Conservation (phyloP, 2,113 vertebrate genomes). For the Malurus cyaneus region DNA sequence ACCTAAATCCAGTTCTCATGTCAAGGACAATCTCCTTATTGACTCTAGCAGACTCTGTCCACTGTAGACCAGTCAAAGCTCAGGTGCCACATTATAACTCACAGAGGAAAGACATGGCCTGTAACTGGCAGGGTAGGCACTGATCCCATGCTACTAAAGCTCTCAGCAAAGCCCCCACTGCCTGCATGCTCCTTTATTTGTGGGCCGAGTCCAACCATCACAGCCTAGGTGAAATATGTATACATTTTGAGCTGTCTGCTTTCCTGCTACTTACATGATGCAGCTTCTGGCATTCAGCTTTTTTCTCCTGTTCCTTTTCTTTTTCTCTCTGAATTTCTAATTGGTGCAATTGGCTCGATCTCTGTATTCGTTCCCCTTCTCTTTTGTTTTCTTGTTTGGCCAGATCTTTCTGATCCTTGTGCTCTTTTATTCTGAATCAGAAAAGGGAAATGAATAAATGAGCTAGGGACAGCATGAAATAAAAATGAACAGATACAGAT, state of each 20-base stretch:
- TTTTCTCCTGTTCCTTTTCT: constrained; percentile 75
- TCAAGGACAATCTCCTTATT: not conserved
- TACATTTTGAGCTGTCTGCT: not conserved
- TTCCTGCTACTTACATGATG: constrained; percentile 74
- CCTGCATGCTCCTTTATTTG: not conserved
- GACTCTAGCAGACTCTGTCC: not conserved
- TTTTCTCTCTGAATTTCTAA: constrained; percentile 72
- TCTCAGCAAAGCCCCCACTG: not conserved
- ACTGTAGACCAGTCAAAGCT: not conserved
- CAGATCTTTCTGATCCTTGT: constrained; percentile 61
- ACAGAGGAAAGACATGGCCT: not conserved
- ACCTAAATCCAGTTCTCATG: not conserved
- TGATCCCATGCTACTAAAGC: not conserved
- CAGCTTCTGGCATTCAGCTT: constrained; percentile 67
- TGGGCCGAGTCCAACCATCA: not conserved
- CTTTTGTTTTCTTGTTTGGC: constrained; percentile 69
- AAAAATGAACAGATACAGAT: not conserved
- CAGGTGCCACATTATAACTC: not conserved
- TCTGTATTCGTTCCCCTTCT: constrained; percentile 77
- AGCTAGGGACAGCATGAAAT: not conserved
- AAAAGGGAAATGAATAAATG: not conserved
- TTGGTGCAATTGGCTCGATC: constrained; percentile 63
- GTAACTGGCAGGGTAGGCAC: not conserved
- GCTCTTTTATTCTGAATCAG: constrained; percentile 79
- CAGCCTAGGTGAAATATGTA: not conserved